These are phyloP conservation scores for Onchidella celtica DNA, from an alignment of 2,888 invertebrate species.

Conservation along the genomic window DNA sequence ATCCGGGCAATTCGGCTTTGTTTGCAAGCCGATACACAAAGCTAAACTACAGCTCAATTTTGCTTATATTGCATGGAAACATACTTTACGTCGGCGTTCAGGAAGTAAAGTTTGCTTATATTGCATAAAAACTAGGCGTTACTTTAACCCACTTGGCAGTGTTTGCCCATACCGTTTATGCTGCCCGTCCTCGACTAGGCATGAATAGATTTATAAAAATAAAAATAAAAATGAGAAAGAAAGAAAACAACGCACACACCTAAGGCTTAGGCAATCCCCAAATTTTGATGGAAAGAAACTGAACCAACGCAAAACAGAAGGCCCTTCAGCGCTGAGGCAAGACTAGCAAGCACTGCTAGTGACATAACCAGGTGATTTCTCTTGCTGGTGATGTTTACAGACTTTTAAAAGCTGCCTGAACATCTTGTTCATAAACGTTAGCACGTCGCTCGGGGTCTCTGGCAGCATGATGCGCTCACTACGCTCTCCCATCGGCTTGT, in stretches of 20 bases:
- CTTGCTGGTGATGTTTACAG: constrained; percentile 39
- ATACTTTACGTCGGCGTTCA: constrained; percentile 5
- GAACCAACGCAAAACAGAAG: too few species aligned
- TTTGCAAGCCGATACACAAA: constrained; percentile 32
- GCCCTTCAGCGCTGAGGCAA: background rate
- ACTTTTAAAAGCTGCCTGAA: constrained; percentile 41
- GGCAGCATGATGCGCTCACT: constrained; percentile 2
- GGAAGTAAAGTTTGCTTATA: constrained; percentile 30
- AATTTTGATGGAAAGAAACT: too few species aligned
- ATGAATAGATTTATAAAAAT: too few species aligned
- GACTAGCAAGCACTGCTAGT: background rate
- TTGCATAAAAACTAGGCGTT: background rate
- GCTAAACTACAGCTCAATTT: constrained; percentile 22
- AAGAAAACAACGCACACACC: constrained; percentile 6
- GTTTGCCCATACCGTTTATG: constrained; percentile 42
- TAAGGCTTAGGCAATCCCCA: too few species aligned
- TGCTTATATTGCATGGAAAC: constrained; percentile 29
- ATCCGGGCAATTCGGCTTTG: constrained; percentile 33
- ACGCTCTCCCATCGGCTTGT: constrained; percentile 1
- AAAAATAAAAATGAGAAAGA: constrained; percentile 23
- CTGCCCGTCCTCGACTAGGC: constrained; percentile 13
- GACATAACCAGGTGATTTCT: constrained; percentile 38
- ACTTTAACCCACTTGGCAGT: constrained; percentile 35
- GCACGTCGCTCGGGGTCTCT: constrained; percentile 38
- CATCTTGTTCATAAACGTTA: constrained; percentile 49